These are phyloP conservation scores for Hirudinaria manillensis DNA, from an alignment of 2,888 invertebrate species.

Conservation along the genomic window DNA sequence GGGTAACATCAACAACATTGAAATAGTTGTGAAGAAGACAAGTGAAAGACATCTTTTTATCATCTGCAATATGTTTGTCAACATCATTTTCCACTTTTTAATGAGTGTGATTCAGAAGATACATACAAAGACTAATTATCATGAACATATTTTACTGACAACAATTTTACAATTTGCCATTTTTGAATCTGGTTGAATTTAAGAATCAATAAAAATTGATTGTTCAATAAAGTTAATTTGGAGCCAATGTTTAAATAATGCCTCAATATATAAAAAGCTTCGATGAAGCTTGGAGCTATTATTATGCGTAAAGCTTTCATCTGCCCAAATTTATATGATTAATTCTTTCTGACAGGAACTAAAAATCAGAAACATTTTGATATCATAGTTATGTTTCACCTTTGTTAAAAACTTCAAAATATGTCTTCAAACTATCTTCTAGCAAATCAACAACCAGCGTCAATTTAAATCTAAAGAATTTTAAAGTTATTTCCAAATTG, in stretches of 20 bases:
- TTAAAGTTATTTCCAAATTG: no score
- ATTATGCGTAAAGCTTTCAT: not conserved
- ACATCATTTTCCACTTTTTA: not conserved
- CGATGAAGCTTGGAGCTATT: not conserved
- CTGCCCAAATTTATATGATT: not conserved
- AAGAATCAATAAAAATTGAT: no score
- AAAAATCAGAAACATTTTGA: not conserved
- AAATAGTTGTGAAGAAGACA: constrained; percentile 89
- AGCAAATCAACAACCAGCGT: constrained; percentile 84
- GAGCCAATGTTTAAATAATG: no score
- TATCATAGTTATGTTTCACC: not conserved
- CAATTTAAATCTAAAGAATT: constrained; percentile 69
- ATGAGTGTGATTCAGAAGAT: no score
- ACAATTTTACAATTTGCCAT: no score
- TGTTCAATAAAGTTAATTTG: no score
- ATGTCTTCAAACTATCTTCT: constrained; percentile 84
- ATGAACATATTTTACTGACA: no score
- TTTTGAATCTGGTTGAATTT: no score
- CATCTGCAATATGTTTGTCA: constrained; percentile 52
- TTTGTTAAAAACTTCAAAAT: constrained; percentile 61
- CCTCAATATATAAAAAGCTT: no score
- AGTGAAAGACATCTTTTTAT: constrained; percentile 67
- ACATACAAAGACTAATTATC: no score
- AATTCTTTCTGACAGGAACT: no score
- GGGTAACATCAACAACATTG: constrained; percentile 85